Evolutionary conservation across 2,113 vertebrate species (phyloP).

Genomic region (Bufo bufo): DNA sequence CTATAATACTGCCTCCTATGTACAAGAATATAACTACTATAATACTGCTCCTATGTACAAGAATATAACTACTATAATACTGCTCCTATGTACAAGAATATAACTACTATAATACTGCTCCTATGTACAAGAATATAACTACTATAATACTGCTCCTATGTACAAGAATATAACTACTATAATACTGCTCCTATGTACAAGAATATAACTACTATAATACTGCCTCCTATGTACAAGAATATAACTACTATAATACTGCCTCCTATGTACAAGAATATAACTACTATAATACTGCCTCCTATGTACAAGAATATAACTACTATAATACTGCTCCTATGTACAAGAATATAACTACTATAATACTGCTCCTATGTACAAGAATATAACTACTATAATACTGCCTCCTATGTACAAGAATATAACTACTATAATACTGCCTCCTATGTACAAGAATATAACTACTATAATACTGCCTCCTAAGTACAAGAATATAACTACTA

Average conservation of each 20-base stretch:
- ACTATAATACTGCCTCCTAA: conserved; percentile 8
- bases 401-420: background rate
- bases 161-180: background rate
- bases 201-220: background rate
- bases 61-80: too few relatives aligned
- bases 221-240: background rate
- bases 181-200: conserved; percentile 1
- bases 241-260: background rate
- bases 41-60: too few relatives aligned
- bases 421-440: conserved; percentile 6
- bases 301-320: background rate
- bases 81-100: too few relatives aligned
- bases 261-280: background rate
- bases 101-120: too few relatives aligned
- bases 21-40: background rate
- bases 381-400: conserved; percentile 3
- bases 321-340: too few relatives aligned
- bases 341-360: too few relatives aligned
- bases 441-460: conserved; percentile 4
- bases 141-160: too few relatives aligned
- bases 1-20: conserved; percentile 1
- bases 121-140: too few relatives aligned
- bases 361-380: background rate
- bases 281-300: background rate
- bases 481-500: background rate